Evolutionary conservation across 2,888 invertebrate genomes (phyloP).

Genomic region (Anoplius nigerrimus): DNA sequence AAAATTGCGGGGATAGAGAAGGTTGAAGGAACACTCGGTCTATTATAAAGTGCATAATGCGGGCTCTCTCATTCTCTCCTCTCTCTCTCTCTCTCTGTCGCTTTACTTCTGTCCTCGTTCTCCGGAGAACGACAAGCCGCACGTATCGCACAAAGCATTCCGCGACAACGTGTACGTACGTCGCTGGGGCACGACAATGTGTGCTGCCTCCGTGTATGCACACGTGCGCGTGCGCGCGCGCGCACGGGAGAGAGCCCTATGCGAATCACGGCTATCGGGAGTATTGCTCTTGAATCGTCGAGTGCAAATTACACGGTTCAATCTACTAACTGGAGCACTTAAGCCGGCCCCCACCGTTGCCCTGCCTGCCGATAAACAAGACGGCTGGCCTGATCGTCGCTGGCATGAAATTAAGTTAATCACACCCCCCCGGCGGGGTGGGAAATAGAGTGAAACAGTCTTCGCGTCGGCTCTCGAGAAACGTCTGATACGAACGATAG

Average conservation of each 20-base stretch:
- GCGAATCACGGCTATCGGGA: slow-evolving; percentile 20
- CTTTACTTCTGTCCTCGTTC: too few species aligned
- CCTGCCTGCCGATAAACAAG: too few species aligned
- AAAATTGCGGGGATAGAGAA: background rate
- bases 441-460: too few species aligned
- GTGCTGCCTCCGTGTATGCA: too few species aligned
- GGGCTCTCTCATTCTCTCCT: too few species aligned
- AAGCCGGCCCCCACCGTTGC: slow-evolving; percentile 18
- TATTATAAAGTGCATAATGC: too few species aligned
- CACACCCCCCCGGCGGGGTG: background rate
- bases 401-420: slow-evolving; percentile 26
- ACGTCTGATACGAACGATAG: too few species aligned
- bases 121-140: background rate
- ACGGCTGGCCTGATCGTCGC: background rate
- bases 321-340: slow-evolving; percentile 26
- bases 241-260: background rate
- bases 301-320: slow-evolving; percentile 35
- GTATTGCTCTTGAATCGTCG: slow-evolving; percentile 24
- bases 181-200: background rate
- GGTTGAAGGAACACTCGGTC: background rate
- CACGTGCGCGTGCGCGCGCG: too few species aligned
- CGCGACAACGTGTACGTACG: background rate
- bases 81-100: too few species aligned
- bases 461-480: too few species aligned
- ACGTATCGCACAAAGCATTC: slow-evolving; percentile 30